Percentiles rank a stretch among this genome's conserved stretches.
phyloP scores from a whole-genome alignment of 2,797 vertebrate species.

The Pyrocephalus nanus region DNA sequence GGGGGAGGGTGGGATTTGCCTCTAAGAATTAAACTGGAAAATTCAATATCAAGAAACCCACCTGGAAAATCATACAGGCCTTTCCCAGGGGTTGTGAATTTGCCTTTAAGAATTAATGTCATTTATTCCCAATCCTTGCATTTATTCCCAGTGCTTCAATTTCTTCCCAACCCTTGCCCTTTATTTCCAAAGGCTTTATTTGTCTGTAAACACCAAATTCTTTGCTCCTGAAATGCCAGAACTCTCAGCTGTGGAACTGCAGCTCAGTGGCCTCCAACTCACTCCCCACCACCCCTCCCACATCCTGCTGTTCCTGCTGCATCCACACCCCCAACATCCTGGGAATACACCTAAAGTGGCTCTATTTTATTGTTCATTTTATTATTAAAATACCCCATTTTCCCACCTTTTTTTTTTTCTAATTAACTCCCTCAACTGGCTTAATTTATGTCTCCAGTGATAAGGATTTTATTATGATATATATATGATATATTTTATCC shows the following conservation, averaged over 20 bases:
- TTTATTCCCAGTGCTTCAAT: not conserved
- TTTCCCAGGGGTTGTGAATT: too few species aligned
- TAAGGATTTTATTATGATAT: not conserved
- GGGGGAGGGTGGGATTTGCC: too few species aligned
- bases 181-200: fast-evolving
- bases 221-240: not conserved
- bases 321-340: not conserved
- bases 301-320: too few species aligned
- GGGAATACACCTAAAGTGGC: not conserved
- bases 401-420: fast-evolving
- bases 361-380: too few species aligned
- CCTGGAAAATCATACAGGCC: too few species aligned
- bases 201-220: not conserved
- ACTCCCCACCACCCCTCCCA: not conserved
- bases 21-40: too few species aligned
- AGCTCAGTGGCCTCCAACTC: not conserved
- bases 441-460: not conserved
- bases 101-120: too few species aligned
- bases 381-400: not conserved
- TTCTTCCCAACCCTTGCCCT: not conserved
- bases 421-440: not conserved
- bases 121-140: not conserved
- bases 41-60: too few species aligned
- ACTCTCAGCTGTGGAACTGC: fast-evolving
- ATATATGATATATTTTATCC: not conserved